Evolutionary conservation across 2,888 invertebrate genomes (phyloP).

Genomic region (Neoscelio sp.): DNA sequence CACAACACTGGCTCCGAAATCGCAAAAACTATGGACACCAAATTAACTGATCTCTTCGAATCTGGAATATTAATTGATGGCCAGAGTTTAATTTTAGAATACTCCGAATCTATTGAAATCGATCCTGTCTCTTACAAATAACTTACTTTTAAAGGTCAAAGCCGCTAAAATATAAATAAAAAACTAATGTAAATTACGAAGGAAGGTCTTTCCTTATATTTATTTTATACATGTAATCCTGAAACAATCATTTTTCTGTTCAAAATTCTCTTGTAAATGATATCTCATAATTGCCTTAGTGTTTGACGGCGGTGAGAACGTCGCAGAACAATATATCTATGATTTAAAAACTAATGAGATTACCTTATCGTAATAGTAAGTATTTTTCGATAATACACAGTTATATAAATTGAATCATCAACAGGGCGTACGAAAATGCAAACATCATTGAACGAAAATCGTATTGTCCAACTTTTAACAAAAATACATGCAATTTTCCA

Average conservation of each 20-base stretch:
- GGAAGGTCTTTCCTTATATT: slow-evolving; percentile 50
- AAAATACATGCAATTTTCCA: slow-evolving; percentile 37
- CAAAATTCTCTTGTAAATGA: slow-evolving; percentile 44
- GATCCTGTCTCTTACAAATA: slow-evolving; percentile 61
- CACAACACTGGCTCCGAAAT: slow-evolving; percentile 85
- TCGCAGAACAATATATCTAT: slow-evolving; percentile 43
- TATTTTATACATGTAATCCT: slow-evolving; percentile 53
- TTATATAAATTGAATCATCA: slow-evolving; percentile 44
- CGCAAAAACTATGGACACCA: slow-evolving; percentile 84
- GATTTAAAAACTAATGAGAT: slow-evolving; percentile 68
- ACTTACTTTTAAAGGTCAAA: not conserved
- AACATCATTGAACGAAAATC: slow-evolving; percentile 19
- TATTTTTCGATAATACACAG: slow-evolving; percentile 36
- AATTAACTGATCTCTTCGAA: slow-evolving; percentile 84
- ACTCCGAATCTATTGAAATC: slow-evolving; percentile 78
- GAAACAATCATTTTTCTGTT: slow-evolving; percentile 33
- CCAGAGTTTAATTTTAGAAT: slow-evolving; percentile 87
- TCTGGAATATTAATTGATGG: slow-evolving; percentile 86
- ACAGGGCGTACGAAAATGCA: slow-evolving; percentile 49
- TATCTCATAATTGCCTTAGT: slow-evolving; percentile 15
- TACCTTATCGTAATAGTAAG: slow-evolving; percentile 44
- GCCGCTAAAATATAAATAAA: not conserved
- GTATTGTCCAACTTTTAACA: slow-evolving; percentile 50
- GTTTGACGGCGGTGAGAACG: slow-evolving; percentile 27
- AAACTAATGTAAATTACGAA: slow-evolving; percentile 26